phyloP scores from a whole-genome alignment of 2,888 invertebrate species.

The Octodonta nipae region DNA sequence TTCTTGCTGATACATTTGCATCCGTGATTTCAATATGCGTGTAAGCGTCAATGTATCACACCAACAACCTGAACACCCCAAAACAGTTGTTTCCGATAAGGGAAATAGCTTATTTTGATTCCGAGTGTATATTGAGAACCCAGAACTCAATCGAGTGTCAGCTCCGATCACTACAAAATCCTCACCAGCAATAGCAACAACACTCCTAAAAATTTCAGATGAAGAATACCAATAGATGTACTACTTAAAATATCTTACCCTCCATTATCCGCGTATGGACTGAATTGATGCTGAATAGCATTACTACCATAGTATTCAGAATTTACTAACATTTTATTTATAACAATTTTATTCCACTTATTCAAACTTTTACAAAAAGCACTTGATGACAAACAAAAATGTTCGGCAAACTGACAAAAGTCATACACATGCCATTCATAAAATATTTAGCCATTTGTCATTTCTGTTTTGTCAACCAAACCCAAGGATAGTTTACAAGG shows the following conservation, averaged over 20 bases:
- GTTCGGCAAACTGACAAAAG: too few species aligned
- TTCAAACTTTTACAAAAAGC: too few species aligned
- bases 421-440: too few species aligned
- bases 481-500: too few species aligned
- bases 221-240: slow-evolving; percentile 11
- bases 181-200: slow-evolving; percentile 89
- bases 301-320: slow-evolving; percentile 28
- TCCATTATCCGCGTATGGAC: slow-evolving; percentile 65
- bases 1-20: slow-evolving; percentile 91
- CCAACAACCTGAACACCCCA: slow-evolving; percentile 96
- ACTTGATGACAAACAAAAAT: too few species aligned
- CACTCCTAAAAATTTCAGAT: slow-evolving; percentile 51
- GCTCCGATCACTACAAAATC: slow-evolving; percentile 91
- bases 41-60: slow-evolving; percentile 90
- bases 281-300: slow-evolving; percentile 40
- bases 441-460: too few species aligned
- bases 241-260: slow-evolving; percentile 41
- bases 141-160: slow-evolving; percentile 84
- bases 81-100: slow-evolving; percentile 67
- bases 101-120: slow-evolving; percentile 78
- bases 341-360: too few species aligned
- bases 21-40: slow-evolving; percentile 65
- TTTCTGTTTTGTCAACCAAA: too few species aligned
- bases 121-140: slow-evolving; percentile 80
- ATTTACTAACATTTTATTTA: too few species aligned